phyloP scores from a whole-genome alignment of 2,797 vertebrate species.

The Aselliscus stoliczkanus region DNA sequence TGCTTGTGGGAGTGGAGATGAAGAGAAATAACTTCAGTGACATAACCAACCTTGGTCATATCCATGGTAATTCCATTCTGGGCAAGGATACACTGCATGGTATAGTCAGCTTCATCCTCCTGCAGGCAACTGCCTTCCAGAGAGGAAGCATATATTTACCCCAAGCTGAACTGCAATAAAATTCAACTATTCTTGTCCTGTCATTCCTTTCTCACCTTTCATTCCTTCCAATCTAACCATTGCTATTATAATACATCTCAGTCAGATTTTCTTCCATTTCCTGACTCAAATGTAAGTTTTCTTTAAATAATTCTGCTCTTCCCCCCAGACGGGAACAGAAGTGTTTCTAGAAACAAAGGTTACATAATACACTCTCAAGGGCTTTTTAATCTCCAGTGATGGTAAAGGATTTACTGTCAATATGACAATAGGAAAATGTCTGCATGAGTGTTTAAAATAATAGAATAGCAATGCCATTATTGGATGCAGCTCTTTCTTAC shows the following conservation, averaged over 20 bases:
- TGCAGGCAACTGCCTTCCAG: not conserved
- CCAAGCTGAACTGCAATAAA: not conserved
- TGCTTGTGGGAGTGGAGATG: not conserved
- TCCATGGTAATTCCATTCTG: not conserved
- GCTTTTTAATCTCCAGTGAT: not conserved
- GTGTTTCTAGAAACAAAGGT: slow-evolving; percentile 15
- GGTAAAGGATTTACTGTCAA: not conserved
- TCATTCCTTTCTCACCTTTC: not conserved
- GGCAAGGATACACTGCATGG: not conserved
- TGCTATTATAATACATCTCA: not conserved
- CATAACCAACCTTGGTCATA: not conserved
- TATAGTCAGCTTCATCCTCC: not conserved
- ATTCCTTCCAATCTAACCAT: not conserved
- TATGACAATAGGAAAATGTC: not conserved
- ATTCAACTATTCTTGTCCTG: not conserved
- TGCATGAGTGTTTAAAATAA: not conserved
- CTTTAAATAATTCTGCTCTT: not conserved
- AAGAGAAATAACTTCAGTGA: not conserved
- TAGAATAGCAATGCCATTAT: not conserved
- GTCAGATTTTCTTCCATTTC: not conserved
- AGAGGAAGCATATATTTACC: not conserved
- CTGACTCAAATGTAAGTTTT: slow-evolving; percentile 23
- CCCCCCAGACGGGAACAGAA: not conserved
- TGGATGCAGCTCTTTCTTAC: not conserved
- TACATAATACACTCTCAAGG: not conserved